Evolutionary conservation across 2,797 vertebrate genomes (phyloP), one percentile per base, ranked within the genome.

Genomic region (Hydrocynus forskahlii): DNA sequence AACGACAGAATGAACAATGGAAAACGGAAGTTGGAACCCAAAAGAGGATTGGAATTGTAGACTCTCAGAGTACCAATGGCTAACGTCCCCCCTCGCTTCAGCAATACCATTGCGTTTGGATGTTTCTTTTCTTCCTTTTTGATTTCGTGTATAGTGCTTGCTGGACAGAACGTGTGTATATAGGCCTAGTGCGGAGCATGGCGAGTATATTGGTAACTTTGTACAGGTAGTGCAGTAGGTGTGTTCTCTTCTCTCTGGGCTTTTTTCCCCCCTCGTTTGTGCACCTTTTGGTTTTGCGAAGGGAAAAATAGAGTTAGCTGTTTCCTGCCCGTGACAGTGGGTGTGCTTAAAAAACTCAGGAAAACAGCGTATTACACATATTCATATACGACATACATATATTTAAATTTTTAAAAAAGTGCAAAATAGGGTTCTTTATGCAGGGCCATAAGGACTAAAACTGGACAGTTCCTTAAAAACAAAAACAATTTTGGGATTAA

Each of bases 21-120:
- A 70, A 59, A 77, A 52, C 13, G 70, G 71, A 50, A 57, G 57
- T 71, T 5, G 72, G 55, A 17, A 73, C 54, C 66, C 29, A 94
- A 89, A 93, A 89, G 92, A 92, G 88, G 90, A 85, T 92, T 92
- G 90, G 87, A 90, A 92, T 92, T 92, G 91, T 92, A 88, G 93
- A 95, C 43, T 94, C 92, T 91, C 92, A 35, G 81, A 76, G 88
- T 25, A 29, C 6, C 57, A 43, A 79, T 38, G 7, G 35, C 63
- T 67, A 52, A 71, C 25, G 8, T 43, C 8, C 88, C 91, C 89
- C 92, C 87, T 7, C 89, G 92, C 93, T 95, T 97, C 94, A 96
- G 95, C 96, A 96, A 96, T 96, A 94, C 94, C 94, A 93, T 93
- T 94, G 92, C 92, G 90, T 95, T 95, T 94, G 92, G 96, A 94